Base-by-base conservation (phyloP, 2,797 vertebrate species). In the Uromys caudimaculatus region DNA sequence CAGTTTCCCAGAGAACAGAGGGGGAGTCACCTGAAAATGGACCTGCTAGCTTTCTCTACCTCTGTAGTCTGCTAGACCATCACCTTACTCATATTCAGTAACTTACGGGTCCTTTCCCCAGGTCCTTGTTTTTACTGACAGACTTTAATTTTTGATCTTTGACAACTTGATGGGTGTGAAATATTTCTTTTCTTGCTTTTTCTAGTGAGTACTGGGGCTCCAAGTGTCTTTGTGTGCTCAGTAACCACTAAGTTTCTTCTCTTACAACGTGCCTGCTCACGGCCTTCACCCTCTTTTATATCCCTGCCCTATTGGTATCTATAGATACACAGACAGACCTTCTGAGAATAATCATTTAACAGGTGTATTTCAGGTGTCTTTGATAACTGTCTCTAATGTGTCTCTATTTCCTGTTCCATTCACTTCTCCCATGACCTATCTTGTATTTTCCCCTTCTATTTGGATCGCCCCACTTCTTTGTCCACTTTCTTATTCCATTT, bases 131-230 rank as follows among this genome's bases (percentile, higher is more conserved):
- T 44, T 47, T 50, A 62, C 38, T 21, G n/a, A 88, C 77, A 94
- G 47, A 75, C 78, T 88, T 94, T 69, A 69, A 89, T 86, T 92
- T 84, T 91, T 82, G 87, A 89, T 58, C 50, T 91, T 50, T 81
- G 52, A 56, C n/a, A 85, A 52, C 58, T 7, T 35, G 3, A 35
- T 91, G 75, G 29, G 5, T 38, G 6, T 92, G 52, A 93, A 88
- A 75, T 27, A 3, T 19, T 86, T 32, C 38, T 89, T 95, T 64
- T 79, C 84, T 64, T 95, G 71, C 84, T 92, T 88, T 81, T 88
- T 56, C 75, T 75, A 92, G 79, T 73, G n/a, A 88, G 84, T 64
- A 73, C 29, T n/a, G 0, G 89, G 35, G 1, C 32, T 75, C 47
- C 83, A 50, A 90, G n/a, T 12, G 71, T 88, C n/a, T 67, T 67